Conservation (phyloP, 2,113 vertebrate species). For the Globicephala melas region DNA sequence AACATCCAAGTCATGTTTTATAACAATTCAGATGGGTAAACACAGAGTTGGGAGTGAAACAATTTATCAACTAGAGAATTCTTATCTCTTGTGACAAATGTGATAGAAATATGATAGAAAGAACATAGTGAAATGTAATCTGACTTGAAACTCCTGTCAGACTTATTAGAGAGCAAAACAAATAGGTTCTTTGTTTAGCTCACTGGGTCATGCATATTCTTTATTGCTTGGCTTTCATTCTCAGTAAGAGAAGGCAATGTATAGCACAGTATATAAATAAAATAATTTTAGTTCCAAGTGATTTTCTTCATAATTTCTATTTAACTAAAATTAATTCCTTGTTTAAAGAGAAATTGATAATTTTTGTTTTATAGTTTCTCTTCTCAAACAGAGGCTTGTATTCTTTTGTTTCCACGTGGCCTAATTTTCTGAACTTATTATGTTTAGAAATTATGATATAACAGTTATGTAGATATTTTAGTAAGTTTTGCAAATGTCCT, state of each 20-base stretch:
- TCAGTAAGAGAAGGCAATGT: background rate
- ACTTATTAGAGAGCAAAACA: background rate
- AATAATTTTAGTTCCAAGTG: background rate
- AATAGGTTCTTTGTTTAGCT: background rate
- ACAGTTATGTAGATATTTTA: background rate
- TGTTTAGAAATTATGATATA: background rate
- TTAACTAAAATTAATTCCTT: constrained; percentile 16
- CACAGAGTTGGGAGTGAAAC: background rate
- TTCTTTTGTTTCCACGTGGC: background rate
- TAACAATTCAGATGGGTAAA: background rate
- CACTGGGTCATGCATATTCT: background rate
- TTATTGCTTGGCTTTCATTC: background rate
- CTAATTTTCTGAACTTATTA: background rate
- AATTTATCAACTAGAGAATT: background rate
- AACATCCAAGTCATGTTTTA: background rate
- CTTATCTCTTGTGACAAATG: background rate
- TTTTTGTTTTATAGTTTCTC: background rate
- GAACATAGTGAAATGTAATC: background rate
- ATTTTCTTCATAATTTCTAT: background rate
- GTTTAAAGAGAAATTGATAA: background rate
- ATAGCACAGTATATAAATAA: background rate
- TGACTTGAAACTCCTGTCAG: background rate
- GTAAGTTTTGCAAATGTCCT: background rate
- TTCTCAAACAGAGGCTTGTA: background rate
- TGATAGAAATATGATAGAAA: background rate